Conservation (phyloP, 2,888 invertebrate genomes). For the Philereme vetulata region DNA sequence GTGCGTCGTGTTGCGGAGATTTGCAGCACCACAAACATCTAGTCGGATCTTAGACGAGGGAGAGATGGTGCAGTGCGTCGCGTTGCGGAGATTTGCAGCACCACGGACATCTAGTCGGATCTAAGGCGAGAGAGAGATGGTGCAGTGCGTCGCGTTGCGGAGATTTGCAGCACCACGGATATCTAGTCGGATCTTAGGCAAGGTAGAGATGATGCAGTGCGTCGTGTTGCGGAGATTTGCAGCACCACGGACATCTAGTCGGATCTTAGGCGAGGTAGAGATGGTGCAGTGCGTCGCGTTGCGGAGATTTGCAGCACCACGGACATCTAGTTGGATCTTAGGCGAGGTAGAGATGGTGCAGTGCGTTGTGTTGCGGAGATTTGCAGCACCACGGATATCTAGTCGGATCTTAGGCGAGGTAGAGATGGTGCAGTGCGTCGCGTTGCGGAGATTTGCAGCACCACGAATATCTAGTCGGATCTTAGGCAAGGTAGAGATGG, state of each 20-base stretch:
- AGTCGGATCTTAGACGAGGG: not conserved
- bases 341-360: not conserved
- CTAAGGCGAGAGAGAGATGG: not conserved
- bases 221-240: not conserved
- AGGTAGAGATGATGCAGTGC: not conserved
- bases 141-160: not conserved
- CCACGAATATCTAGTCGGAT: no score
- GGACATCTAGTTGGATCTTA: no score
- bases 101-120: not conserved
- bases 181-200: not conserved
- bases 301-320: no score
- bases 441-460: no score
- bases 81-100: not conserved
- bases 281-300: not conserved
- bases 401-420: not conserved
- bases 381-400: not conserved
- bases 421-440: not conserved
- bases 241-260: not conserved
- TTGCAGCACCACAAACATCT: no score
- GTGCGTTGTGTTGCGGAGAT: not conserved
- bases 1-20: not conserved
- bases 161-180: no score
- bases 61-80: slow-evolving; percentile 4
- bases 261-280: not conserved
- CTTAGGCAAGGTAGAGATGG: not conserved